phyloP scores from a whole-genome alignment of 92 coral and sea anemone genomes.

The Palythoa grandiflora region DNA sequence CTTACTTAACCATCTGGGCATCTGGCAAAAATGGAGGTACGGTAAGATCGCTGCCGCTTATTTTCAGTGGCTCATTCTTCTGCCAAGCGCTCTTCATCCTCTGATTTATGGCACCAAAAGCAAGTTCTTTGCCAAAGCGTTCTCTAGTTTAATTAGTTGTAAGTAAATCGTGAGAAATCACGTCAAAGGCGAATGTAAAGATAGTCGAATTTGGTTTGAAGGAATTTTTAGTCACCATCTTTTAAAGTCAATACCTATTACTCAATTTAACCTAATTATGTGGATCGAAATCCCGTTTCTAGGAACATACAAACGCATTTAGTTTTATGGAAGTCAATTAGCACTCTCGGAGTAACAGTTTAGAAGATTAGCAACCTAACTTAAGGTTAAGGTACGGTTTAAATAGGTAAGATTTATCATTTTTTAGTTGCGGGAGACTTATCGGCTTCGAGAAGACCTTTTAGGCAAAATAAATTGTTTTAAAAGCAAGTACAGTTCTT shows the following conservation, averaged over 20 bases:
- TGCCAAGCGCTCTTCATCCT: slow-evolving; percentile 36
- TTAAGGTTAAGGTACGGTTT: no score
- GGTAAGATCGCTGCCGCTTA: slow-evolving; percentile 2
- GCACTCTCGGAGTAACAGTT: no score
- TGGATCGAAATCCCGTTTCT: no score
- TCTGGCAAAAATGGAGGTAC: slow-evolving; percentile 15
- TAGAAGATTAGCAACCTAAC: no score
- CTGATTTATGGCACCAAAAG: slow-evolving; percentile 35
- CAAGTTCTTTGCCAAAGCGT: slow-evolving; percentile 37
- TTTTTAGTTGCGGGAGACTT: no score
- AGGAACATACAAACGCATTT: no score
- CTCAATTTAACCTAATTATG: no score
- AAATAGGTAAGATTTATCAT: no score
- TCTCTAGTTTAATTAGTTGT: slow-evolving; percentile 8
- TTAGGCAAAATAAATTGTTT: no score
- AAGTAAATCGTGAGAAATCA: background rate
- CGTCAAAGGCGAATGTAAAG: background rate
- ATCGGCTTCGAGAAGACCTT: no score
- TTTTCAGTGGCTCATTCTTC: slow-evolving; percentile 25
- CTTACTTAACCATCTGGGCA: slow-evolving; percentile 38
- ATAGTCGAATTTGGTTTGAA: background rate
- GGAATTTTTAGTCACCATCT: background rate
- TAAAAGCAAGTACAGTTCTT: no score
- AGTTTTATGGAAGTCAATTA: no score
- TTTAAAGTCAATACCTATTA: background rate